These are phyloP conservation scores for Drosophila gunungcola DNA, from an alignment of 1,140 invertebrate species.

Conservation along the genomic window DNA sequence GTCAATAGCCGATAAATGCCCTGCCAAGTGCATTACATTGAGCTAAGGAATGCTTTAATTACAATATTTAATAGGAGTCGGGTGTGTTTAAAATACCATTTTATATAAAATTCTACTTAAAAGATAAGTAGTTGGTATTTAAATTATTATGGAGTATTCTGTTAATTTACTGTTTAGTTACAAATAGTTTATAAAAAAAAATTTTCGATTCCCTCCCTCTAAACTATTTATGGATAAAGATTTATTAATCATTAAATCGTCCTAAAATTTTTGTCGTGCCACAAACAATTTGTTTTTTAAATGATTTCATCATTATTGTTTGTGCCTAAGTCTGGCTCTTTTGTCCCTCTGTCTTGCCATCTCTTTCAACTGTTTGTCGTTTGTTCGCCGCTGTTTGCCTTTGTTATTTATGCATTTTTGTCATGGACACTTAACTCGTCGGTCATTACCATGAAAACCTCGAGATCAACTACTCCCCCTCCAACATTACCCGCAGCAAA, in stretches of 20 bases:
- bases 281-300: conserved; percentile 55
- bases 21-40: conserved; percentile 16
- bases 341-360: not conserved
- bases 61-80: conserved; percentile 14
- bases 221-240: no score
- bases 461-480: conserved; percentile 13
- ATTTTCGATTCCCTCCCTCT: no score
- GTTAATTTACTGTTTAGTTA: no score
- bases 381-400: conserved; percentile 56
- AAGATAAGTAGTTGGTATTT: no score
- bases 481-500: conserved; percentile 28
- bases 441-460: conserved; percentile 70
- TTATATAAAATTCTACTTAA: not conserved
- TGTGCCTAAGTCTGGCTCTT: not conserved
- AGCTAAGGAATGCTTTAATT: conserved; percentile 20
- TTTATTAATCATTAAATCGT: no score
- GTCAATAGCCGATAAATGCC: conserved; percentile 26
- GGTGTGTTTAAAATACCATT: conserved; percentile 4
- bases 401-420: conserved; percentile 78
- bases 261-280: not conserved
- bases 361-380: conserved; percentile 26
- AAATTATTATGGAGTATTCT: no score
- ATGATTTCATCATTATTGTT: conserved; percentile 40
- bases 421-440: conserved; percentile 64
- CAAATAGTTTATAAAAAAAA: no score